Base-by-base conservation (phyloP, 2,113 vertebrate species). In the Anarrhichthys ocellatus region DNA sequence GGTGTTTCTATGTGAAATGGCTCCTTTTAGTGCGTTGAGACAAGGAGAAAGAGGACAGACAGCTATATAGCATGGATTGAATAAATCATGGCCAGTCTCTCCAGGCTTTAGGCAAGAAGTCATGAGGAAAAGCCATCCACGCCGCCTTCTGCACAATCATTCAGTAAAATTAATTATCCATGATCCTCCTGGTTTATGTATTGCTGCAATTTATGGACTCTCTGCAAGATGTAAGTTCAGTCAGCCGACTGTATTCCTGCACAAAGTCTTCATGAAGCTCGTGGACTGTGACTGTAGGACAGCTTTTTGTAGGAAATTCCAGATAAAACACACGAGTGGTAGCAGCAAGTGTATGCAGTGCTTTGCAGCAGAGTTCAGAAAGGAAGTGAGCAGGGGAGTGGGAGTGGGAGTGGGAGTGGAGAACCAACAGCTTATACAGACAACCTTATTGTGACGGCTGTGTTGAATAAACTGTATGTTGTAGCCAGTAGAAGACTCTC, bases 61-160 rank as follows among this genome's bases (percentile, higher is more conserved):
- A 66, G 70, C 82, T 63, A 36, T 42, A 38, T 15, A 73, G 80
- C 70, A 59, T 40, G 48, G 78, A 69, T 27, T 70, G 52, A 84
- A 85, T 92, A 87, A 88, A 89, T 91, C 61, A 87, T 34, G 20
- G 46, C 40, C 11, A 24, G 22, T 81, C 50, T 73, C 73, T 90
- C 20, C 52, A 65, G 56, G 73, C 81, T 62, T 78, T 36, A 76
- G 81, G 70, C 68, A 63, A 66, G 69, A 74, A 76, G 40, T 73
- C 63, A 84, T 22, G 20, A 76, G 74, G 58, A 73, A 76, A 63
- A 80, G 69, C 15, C 48, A 59, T 56, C 79, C 32, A n/a, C 38
- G 6, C 73, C 56, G 48, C 64, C 68, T 65, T 56, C 32, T 58
- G 58, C 22, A 66, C 58, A 85, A 50, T 46, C 80, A 81, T 82